Percentiles rank a stretch among this genome's conserved stretches.
Conservation (phyloP, 2,888 invertebrate species). For the Bembecia ichneumoniformis region DNA sequence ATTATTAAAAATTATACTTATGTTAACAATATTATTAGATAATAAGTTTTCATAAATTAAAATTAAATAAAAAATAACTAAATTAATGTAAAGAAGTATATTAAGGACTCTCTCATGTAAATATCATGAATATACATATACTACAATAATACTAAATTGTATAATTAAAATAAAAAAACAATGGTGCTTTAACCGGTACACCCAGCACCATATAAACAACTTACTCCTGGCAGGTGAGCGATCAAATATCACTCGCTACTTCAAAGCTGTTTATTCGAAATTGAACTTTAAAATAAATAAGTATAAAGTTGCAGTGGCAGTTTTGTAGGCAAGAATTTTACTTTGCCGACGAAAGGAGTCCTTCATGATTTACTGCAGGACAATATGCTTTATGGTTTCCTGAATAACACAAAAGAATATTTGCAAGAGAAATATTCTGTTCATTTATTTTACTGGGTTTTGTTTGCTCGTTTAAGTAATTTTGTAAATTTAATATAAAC, state of each 20-base stretch:
- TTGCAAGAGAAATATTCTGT: constrained; percentile 12
- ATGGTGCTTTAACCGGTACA: constrained; percentile 10
- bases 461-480: too few relatives aligned
- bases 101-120: too few relatives aligned
- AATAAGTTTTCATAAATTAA: too few relatives aligned
- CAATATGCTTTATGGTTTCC: constrained; percentile 58
- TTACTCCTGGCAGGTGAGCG: constrained; percentile 17
- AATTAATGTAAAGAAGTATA: too few relatives aligned
- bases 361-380: constrained; percentile 58
- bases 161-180: too few relatives aligned
- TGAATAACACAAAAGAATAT: constrained; percentile 40
- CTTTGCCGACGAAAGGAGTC: constrained; percentile 31
- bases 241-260: background rate
- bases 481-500: too few relatives aligned
- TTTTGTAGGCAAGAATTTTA: background rate
- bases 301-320: background rate
- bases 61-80: too few relatives aligned
- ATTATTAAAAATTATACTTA: too few relatives aligned
- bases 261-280: background rate
- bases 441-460: background rate
- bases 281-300: background rate
- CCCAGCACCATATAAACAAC: constrained; percentile 23
- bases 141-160: too few relatives aligned
- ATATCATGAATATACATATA: too few relatives aligned
- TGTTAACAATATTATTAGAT: too few relatives aligned